Base-by-base conservation (phyloP, 2,888 invertebrate genomes). In the Bombyx huttoni region DNA sequence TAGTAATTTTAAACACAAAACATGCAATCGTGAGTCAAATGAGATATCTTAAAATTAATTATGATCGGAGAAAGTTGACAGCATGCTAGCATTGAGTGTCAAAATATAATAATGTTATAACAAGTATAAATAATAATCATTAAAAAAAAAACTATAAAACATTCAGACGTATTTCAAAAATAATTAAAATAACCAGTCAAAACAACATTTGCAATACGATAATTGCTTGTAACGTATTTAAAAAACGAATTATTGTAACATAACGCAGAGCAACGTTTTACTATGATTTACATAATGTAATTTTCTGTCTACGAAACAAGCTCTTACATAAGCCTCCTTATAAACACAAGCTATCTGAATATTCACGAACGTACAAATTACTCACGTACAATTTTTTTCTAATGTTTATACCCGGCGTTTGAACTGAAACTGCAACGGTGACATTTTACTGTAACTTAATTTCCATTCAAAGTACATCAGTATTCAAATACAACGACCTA, bases 201-300 rank as follows among this genome's bases (percentile, higher is more conserved):
- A 40, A 40, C 2, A 40, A 40, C 40, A 40, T 40, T 40, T 40
- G 40, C 40, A 12, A 40, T 40, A 40, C 40, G 12, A 2, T 49
- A 56, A 54, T 52, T 49, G 49, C 49, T 33, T n/a, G 13, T 54
- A 53, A 52, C 51, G 48, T 49, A 53, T 50, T 52, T 47, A 50
- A 52, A 51, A 46, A 51, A 50, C 40, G 46, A 51, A 53, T 47
- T 53, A 54, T 53, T 57, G 53, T 50, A 53, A 53, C 55, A 51
- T 40, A 40, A 40, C 40, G 7, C 40, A 40, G 12, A 40, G 9
- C 12, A 40, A 40, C 40, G 40, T 40, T 8, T 40, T 40, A 40
- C 8, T 9, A 40, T 40, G 7, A 40, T 40, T 5, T 40, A 40
- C 40, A 7, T 40, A 35, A 35, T 35, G 35, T 35, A 35, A 7